A percentile compares a stretch with the other conserved stretches of the same genome.
Conservation (phyloP, 2,888 invertebrate genomes). For the Acronicta leporina region DNA sequence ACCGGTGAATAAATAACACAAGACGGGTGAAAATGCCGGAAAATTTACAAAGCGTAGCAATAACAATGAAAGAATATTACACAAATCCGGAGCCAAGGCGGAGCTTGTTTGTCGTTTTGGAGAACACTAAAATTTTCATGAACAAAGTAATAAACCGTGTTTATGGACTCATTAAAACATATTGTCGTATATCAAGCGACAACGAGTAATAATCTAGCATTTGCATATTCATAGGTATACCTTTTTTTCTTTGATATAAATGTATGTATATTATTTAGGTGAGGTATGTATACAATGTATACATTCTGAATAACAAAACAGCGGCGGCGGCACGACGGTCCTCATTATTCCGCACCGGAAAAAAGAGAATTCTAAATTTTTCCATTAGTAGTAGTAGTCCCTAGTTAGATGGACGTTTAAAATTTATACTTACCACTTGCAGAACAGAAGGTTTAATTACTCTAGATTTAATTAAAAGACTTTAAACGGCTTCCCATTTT, state of each 20-base stretch:
- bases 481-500: too few species aligned
- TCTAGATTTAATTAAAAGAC: too few species aligned
- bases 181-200: constrained; percentile 63
- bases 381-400: background rate
- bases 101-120: constrained; percentile 67
- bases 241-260: constrained; percentile 35
- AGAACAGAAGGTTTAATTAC: background rate
- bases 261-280: constrained; percentile 7
- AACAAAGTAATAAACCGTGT: constrained; percentile 67
- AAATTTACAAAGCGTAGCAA: constrained; percentile 57
- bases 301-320: constrained; percentile 17
- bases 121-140: constrained; percentile 71
- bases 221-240: constrained; percentile 56
- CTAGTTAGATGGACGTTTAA: background rate
- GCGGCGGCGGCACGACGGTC: background rate
- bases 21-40: constrained; percentile 38
- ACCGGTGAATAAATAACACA: constrained; percentile 33
- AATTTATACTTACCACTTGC: background rate
- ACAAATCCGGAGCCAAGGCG: constrained; percentile 49
- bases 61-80: constrained; percentile 61
- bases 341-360: constrained; percentile 6
- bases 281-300: constrained; percentile 1
- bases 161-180: constrained; percentile 70
- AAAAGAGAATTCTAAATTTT: constrained; percentile 23
- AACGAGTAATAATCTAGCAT: constrained; percentile 62